Evolutionary conservation across 1,140 invertebrate species (phyloP).

Genomic region (Ditylenchus dipsaci): DNA sequence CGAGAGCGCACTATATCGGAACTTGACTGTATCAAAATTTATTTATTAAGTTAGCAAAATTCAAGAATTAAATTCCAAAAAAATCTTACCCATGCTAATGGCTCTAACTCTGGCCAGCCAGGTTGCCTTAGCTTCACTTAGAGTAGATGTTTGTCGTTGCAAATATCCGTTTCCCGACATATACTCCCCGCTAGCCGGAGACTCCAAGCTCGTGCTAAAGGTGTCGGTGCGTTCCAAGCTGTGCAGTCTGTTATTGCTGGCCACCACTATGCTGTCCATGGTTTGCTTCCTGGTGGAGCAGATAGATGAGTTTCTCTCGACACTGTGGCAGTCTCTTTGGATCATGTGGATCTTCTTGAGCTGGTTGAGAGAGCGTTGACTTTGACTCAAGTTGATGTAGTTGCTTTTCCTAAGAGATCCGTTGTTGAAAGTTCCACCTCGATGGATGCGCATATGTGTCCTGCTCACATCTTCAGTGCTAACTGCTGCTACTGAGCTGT

Average conservation of each 20-base stretch:
- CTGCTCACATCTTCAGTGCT: too few relatives aligned
- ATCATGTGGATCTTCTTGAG: not conserved
- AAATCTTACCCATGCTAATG: conserved; percentile 1
- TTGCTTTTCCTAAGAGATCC: not conserved
- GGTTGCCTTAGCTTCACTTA: not conserved
- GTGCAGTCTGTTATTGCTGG: not conserved
- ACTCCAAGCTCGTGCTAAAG: conserved; percentile 11
- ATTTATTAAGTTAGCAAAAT: too few relatives aligned
- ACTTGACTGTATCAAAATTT: too few relatives aligned
- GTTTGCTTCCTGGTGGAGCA: not conserved
- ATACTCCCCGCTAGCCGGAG: conserved; percentile 6
- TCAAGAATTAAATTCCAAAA: not conserved
- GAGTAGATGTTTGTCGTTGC: not conserved
- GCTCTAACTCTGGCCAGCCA: not conserved
- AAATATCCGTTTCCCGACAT: not conserved
- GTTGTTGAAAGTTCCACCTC: not conserved
- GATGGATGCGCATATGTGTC: not conserved
- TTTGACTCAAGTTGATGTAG: not conserved
- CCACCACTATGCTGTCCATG: not conserved
- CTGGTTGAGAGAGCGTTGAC: not conserved
- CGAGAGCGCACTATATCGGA: too few relatives aligned
- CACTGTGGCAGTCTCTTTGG: not conserved
- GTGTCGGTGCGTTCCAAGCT: conserved; percentile 1
- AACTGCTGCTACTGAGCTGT: not conserved
- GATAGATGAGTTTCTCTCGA: not conserved